Conservation (phyloP, 2,113 vertebrate species). For the Odocoileus virginianus region DNA sequence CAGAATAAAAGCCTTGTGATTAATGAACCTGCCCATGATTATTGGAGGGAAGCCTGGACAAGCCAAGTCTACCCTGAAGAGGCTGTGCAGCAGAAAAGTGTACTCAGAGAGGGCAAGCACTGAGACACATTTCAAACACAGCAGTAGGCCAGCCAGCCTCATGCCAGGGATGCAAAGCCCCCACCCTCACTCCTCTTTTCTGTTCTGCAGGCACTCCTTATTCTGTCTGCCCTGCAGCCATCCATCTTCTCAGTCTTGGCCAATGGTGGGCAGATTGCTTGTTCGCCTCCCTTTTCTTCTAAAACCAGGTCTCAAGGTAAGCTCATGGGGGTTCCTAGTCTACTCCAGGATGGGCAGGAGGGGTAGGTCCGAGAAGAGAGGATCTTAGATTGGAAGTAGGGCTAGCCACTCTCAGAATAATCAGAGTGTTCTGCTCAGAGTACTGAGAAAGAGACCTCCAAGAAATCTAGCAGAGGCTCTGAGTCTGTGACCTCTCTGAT, state of each 20-base stretch:
- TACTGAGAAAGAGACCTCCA: background rate
- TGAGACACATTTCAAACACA: background rate
- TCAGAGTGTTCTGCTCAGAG: background rate
- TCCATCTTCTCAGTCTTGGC: slow-evolving; percentile 83
- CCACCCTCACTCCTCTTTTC: accelerated
- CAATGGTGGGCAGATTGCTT: slow-evolving; percentile 78
- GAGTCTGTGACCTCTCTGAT: background rate
- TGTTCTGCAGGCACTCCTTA: slow-evolving; percentile 72
- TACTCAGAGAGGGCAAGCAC: background rate
- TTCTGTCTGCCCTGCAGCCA: slow-evolving; percentile 80
- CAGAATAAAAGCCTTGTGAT: background rate
- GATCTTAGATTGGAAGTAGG: background rate
- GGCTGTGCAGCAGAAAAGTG: background rate
- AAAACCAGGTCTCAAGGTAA: slow-evolving; percentile 82
- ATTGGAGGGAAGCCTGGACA: background rate
- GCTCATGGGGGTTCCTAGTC: background rate
- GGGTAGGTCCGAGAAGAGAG: background rate
- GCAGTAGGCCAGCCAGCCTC: background rate
- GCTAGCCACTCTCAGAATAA: background rate
- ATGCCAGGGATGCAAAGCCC: background rate
- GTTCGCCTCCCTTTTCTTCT: slow-evolving; percentile 81
- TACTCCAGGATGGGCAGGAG: background rate
- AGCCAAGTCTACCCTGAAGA: background rate
- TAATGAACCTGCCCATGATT: background rate
- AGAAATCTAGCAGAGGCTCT: background rate